Evolutionary conservation across 1,140 invertebrate genomes (phyloP).

Genomic region (Zophobas morio): DNA sequence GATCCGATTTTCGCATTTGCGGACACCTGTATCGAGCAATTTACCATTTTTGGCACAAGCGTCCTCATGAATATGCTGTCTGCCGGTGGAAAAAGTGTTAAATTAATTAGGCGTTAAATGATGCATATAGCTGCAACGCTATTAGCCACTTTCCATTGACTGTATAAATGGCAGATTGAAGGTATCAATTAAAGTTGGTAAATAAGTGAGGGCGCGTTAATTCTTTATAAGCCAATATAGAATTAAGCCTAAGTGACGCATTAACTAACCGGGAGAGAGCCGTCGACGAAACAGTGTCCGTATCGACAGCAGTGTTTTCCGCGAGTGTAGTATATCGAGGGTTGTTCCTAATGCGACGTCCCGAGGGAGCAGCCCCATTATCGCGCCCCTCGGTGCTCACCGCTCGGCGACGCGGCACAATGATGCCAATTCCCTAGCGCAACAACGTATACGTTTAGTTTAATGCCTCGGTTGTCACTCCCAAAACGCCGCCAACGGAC

Average conservation of each 20-base stretch:
- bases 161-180: slow-evolving; percentile 44
- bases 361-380: slow-evolving; percentile 63
- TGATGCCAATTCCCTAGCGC: slow-evolving; percentile 64
- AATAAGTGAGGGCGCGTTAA: slow-evolving; percentile 53
- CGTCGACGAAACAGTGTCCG: slow-evolving; percentile 30
- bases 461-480: slow-evolving; percentile 63
- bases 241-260: slow-evolving; percentile 57
- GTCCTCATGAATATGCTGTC: not conserved
- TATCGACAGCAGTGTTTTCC: slow-evolving; percentile 53
- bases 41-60: too few relatives aligned
- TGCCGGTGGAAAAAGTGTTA: not conserved
- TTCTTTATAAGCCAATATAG: slow-evolving; percentile 58
- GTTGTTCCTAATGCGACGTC: slow-evolving; percentile 58
- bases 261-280: slow-evolving; percentile 52
- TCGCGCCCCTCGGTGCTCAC: slow-evolving; percentile 62
- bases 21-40: too few relatives aligned
- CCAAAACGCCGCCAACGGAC: slow-evolving; percentile 44
- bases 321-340: slow-evolving; percentile 43
- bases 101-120: slow-evolving; percentile 7
- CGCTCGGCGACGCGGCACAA: slow-evolving; percentile 61
- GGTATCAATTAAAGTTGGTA: slow-evolving; percentile 48
- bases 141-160: slow-evolving; percentile 33
- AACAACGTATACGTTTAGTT: slow-evolving; percentile 64
- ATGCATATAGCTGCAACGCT: slow-evolving; percentile 24
- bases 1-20: too few relatives aligned